phyloP scores from a whole-genome alignment of 2,888 invertebrate species.

The Cataglyphis albicans region DNA sequence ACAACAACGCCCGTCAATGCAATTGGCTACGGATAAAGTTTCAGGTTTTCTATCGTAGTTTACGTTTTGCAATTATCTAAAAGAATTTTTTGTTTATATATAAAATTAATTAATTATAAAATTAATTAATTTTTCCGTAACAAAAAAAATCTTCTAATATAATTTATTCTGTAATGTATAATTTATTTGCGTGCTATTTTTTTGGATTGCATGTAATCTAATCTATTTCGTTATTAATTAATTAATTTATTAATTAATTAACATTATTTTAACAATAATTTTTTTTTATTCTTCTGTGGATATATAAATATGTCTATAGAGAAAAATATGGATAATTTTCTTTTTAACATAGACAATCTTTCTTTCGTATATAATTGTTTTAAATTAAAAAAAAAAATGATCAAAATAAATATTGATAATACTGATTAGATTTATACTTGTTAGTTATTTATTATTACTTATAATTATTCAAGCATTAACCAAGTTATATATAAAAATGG shows the following conservation, averaged over 20 bases:
- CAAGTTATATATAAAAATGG: background rate
- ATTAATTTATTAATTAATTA: too few relatives aligned
- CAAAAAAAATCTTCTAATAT: background rate
- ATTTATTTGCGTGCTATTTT: background rate
- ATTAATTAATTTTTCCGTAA: background rate
- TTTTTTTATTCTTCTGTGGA: background rate
- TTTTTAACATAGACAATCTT: background rate
- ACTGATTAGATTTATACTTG: background rate
- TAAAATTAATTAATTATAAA: background rate
- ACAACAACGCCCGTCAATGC: slow-evolving; percentile 24
- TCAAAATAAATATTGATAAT: background rate
- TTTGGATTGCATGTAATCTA: background rate
- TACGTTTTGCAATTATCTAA: slow-evolving; percentile 4
- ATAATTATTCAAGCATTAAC: background rate
- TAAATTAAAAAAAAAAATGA: background rate
- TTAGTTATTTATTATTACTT: too few relatives aligned
- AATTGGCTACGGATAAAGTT: slow-evolving; percentile 25
- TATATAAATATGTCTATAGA: background rate
- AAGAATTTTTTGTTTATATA: background rate
- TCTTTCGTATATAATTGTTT: background rate
- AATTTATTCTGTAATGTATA: background rate
- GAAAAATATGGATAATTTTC: background rate
- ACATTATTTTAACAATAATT: background rate
- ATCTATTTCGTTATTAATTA: too few relatives aligned
- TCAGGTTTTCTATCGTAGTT: background rate